Conservation (phyloP, 2,888 invertebrate genomes). For the Ceraclea dissimilis region DNA sequence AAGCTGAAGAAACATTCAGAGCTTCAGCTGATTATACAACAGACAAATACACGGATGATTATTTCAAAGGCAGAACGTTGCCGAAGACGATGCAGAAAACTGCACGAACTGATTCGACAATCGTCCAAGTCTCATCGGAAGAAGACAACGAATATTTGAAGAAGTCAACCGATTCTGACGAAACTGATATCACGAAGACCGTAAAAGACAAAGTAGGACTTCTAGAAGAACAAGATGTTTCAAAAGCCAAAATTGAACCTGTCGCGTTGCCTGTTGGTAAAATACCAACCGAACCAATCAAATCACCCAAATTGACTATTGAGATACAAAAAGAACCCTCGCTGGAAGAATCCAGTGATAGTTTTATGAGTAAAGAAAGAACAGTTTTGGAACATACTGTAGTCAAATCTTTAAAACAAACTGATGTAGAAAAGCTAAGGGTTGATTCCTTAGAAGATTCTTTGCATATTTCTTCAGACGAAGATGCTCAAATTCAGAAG, state of each 20-base stretch:
- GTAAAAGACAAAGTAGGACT: slow-evolving; percentile 30
- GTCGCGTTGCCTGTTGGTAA: slow-evolving; percentile 9
- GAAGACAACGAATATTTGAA: slow-evolving; percentile 48
- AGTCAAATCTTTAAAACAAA: slow-evolving; percentile 22
- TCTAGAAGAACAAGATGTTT: slow-evolving; percentile 16
- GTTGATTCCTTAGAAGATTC: slow-evolving; percentile 25
- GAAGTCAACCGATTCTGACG: slow-evolving; percentile 48
- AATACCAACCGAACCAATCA: slow-evolving; percentile 14
- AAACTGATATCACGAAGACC: slow-evolving; percentile 40
- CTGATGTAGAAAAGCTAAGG: slow-evolving; percentile 17
- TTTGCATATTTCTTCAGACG: slow-evolving; percentile 24
- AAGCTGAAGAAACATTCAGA: slow-evolving; percentile 24
- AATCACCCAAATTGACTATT: slow-evolving; percentile 19
- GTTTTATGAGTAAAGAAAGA: slow-evolving; percentile 15
- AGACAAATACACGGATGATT: slow-evolving; percentile 23
- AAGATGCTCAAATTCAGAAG: slow-evolving; percentile 25
- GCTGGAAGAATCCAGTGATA: slow-evolving; percentile 12
- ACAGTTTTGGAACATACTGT: slow-evolving; percentile 23
- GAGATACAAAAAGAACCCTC: slow-evolving; percentile 16
- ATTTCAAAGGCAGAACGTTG: slow-evolving; percentile 34
- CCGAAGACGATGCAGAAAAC: slow-evolving; percentile 38
- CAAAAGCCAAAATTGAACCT: slow-evolving; percentile 9
- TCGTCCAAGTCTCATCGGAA: slow-evolving; percentile 48
- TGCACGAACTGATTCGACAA: slow-evolving; percentile 45
- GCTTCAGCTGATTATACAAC: slow-evolving; percentile 22